Evolutionary conservation across 2,797 vertebrate species (phyloP).

Genomic region (Numenius phaeopus): DNA sequence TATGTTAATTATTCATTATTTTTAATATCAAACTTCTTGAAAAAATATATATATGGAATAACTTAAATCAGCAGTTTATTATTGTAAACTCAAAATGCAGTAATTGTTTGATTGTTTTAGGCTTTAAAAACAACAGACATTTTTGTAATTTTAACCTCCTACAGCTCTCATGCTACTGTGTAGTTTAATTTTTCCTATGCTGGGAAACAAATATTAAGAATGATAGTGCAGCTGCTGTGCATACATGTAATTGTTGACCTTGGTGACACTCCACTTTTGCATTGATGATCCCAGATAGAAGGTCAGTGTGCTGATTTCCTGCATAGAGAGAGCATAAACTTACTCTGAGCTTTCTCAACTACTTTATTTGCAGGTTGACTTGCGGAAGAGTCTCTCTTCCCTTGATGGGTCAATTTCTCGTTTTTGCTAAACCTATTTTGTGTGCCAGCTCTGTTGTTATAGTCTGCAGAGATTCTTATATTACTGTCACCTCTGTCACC

Average conservation of each 20-base stretch:
- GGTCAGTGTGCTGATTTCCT: neutral
- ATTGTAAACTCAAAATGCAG: neutral
- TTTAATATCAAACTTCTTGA: neutral
- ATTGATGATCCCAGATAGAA: neutral
- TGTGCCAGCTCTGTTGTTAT: rapidly evolving
- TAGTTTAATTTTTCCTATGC: neutral
- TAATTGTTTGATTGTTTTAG: neutral
- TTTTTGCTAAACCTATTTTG: neutral
- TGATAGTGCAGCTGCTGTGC: neutral
- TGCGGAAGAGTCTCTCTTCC: neutral
- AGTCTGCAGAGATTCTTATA: neutral
- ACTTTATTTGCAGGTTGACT: neutral
- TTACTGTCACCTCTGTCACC: neutral
- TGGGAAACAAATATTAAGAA: neutral
- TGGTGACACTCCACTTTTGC: neutral
- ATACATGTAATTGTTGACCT: neutral
- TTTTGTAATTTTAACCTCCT: neutral
- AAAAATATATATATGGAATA: neutral
- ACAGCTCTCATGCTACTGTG: neutral
- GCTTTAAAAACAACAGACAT: neutral
- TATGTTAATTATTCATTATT: neutral
- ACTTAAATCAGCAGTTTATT: neutral
- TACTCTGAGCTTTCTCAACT: neutral
- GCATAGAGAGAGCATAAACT: neutral
- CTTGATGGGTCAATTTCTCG: neutral